phyloP scores from a whole-genome alignment of 2,797 vertebrate species.

The Rhadinocentrus ornatus region DNA sequence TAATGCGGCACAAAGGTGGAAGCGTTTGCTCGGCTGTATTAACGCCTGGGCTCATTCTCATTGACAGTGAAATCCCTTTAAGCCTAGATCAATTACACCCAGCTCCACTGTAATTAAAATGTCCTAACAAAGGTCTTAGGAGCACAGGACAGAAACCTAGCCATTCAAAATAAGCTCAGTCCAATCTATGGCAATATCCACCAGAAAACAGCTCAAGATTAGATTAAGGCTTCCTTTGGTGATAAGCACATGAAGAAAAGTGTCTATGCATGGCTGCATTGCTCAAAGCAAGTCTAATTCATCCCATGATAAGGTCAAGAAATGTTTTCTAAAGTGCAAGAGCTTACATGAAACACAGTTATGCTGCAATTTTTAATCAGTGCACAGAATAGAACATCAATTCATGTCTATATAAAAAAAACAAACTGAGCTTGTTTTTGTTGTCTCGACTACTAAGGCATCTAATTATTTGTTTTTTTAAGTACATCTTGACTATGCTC shows the following conservation, averaged over 20 bases:
- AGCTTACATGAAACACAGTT: conserved; percentile 21
- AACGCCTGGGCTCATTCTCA: conserved; percentile 77
- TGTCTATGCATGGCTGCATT: conserved; percentile 14
- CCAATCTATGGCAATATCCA: conserved; percentile 69
- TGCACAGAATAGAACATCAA: conserved; percentile 32
- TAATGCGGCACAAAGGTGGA: conserved; percentile 65
- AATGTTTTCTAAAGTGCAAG: conserved; percentile 27
- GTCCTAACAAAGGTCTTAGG: conserved; percentile 82
- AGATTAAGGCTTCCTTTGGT: conserved; percentile 39
- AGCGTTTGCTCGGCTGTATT: conserved; percentile 75
- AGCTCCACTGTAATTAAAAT: conserved; percentile 85
- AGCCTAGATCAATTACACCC: conserved; percentile 84
- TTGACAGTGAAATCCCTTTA: conserved; percentile 82
- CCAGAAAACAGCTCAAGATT: conserved; percentile 55
- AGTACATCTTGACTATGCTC: conserved; percentile 73
- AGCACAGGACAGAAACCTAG: conserved; percentile 72
- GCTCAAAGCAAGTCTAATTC: conserved; percentile 26
- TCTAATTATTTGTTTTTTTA: conserved; percentile 75
- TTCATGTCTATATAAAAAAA: conserved; percentile 17
- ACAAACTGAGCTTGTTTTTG: conserved; percentile 36
- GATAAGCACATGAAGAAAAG: conserved; percentile 23
- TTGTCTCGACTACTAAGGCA: conserved; percentile 53
- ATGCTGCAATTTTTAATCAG: conserved; percentile 19
- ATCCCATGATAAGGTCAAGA: conserved; percentile 43
- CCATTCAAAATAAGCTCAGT: conserved; percentile 68